These are phyloP conservation scores for Opisthograptis luteolata DNA, from an alignment of 2,888 invertebrate genomes.

Conservation along the genomic window DNA sequence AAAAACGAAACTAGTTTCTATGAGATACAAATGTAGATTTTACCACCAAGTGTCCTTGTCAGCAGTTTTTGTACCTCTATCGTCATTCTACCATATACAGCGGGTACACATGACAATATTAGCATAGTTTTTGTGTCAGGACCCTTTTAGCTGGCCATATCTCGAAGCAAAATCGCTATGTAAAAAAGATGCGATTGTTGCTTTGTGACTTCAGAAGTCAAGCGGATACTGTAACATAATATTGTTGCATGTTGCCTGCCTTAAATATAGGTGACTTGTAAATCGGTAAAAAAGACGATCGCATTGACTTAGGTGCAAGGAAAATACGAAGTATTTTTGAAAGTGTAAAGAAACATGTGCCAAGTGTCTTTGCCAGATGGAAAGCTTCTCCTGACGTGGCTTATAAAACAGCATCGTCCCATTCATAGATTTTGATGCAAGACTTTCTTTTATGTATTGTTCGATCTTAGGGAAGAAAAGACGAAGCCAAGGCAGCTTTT, in stretches of 20 bases:
- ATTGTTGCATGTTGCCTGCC: conserved; percentile 13
- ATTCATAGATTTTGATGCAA: too few relatives aligned
- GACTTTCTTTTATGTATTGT: neutral
- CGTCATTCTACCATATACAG: conserved; percentile 26
- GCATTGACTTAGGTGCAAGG: too few relatives aligned
- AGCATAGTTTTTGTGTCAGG: conserved; percentile 18
- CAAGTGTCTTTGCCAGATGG: conserved; percentile 16
- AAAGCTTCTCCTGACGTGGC: conserved; percentile 1
- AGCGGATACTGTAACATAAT: conserved; percentile 1
- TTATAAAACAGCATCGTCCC: neutral
- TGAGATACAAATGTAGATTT: conserved; percentile 23
- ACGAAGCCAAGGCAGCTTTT: neutral
- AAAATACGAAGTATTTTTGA: conserved; percentile 1
- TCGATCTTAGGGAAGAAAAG: neutral
- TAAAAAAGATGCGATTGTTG: neutral
- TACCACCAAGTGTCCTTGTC: conserved; percentile 35
- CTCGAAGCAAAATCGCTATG: conserved; percentile 6
- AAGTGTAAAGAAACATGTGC: conserved; percentile 13
- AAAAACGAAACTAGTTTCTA: conserved; percentile 19
- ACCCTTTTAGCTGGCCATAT: conserved; percentile 7
- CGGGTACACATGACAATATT: conserved; percentile 20
- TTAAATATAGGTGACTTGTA: too few relatives aligned
- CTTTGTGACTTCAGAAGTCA: conserved; percentile 6
- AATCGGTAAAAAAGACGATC: too few relatives aligned
- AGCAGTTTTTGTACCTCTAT: conserved; percentile 26